phyloP scores from a whole-genome alignment of 2,113 vertebrate genomes.

The Alligator sinensis region DNA sequence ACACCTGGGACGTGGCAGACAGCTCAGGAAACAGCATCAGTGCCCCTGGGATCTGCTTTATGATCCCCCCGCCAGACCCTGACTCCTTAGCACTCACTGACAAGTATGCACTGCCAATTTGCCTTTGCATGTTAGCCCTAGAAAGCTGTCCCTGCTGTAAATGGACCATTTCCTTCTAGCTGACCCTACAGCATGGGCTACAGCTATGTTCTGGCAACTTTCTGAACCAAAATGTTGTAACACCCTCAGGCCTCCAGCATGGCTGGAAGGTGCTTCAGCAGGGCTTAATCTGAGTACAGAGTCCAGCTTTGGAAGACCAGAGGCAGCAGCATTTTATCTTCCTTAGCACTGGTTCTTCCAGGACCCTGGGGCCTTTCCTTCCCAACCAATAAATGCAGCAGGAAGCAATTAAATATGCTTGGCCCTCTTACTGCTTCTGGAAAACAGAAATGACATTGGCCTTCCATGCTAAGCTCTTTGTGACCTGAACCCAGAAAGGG shows the following conservation, averaged over 20 bases:
- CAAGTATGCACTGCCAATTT: conserved; percentile 78
- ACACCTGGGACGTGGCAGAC: conserved; percentile 91
- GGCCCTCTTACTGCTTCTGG: background rate
- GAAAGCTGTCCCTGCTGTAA: background rate
- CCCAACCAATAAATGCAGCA: background rate
- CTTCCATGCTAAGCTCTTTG: background rate
- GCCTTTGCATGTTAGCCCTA: background rate
- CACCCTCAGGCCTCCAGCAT: background rate
- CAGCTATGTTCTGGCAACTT: background rate
- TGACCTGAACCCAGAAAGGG: background rate
- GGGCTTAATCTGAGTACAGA: background rate
- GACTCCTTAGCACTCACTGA: conserved; percentile 85
- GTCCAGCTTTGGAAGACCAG: background rate
- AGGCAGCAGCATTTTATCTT: background rate
- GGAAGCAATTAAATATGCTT: background rate
- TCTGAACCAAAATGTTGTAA: background rate
- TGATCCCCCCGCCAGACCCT: conserved; percentile 90
- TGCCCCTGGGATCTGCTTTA: conserved; percentile 91
- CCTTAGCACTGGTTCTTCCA: background rate
- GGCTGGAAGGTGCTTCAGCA: background rate
- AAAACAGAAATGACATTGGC: background rate
- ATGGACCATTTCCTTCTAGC: accelerated
- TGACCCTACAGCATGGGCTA: background rate
- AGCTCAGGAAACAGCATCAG: conserved; percentile 78
- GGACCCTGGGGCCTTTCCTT: background rate